phyloP scores from a whole-genome alignment of 23 tunicate genomes.

The Diplosoma virens region DNA sequence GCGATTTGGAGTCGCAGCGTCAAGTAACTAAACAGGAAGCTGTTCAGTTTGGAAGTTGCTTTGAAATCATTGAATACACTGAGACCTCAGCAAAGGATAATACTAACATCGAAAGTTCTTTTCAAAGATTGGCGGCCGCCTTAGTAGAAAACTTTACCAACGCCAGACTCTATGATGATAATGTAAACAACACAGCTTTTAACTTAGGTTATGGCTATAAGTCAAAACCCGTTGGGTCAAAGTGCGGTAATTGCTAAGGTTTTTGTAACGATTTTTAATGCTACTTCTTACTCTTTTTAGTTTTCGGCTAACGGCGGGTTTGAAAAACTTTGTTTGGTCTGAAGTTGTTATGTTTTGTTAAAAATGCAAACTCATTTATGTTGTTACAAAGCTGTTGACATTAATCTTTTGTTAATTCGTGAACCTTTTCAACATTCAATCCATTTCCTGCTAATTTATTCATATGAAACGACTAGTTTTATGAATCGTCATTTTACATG shows the following conservation, averaged over 20 bases:
- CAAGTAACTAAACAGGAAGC: constrained; percentile 38
- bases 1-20: constrained; percentile 44
- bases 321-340: too few species aligned
- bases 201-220: background rate
- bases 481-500: too few species aligned
- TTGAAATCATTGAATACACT: constrained; percentile 43
- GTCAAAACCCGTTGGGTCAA: constrained; percentile 8
- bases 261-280: too few species aligned
- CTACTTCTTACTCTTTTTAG: background rate
- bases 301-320: too few species aligned
- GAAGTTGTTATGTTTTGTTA: too few species aligned
- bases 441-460: too few species aligned
- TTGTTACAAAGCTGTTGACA: too few species aligned
- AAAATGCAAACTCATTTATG: too few species aligned
- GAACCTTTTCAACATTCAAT: too few species aligned
- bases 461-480: too few species aligned
- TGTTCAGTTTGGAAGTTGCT: constrained; percentile 14
- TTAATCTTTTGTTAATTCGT: too few species aligned
- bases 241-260: too few species aligned
- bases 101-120: constrained; percentile 54
- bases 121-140: constrained; percentile 46
- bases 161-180: background rate
- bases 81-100: constrained; percentile 95
- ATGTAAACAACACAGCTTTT: constrained; percentile 6
- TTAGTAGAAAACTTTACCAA: constrained; percentile 36